phyloP scores from a whole-genome alignment of 2,797 vertebrate species.

The Muscicapa striata region DNA sequence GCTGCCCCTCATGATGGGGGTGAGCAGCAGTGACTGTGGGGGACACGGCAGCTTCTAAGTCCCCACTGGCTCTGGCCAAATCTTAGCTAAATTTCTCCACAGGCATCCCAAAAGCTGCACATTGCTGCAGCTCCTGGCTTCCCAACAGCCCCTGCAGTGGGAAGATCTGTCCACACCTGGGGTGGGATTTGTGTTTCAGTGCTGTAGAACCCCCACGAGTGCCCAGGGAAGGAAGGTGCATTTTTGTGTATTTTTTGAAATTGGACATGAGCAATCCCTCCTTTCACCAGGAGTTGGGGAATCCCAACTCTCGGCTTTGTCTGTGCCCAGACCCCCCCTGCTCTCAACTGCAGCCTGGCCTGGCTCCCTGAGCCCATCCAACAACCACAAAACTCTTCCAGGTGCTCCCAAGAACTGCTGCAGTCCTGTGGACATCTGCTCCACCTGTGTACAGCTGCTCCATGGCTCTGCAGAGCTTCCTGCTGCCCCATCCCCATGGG shows the following conservation, averaged over 20 bases:
- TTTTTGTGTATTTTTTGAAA: not conserved
- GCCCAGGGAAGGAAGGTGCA: rapidly evolving
- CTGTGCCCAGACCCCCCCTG: not conserved
- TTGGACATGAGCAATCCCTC: rapidly evolving
- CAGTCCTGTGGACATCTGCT: not conserved
- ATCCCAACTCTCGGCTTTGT: not conserved
- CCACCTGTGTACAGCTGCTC: not conserved
- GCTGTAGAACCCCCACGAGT: rapidly evolving
- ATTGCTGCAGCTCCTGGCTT: not conserved
- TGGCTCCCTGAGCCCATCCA: not conserved
- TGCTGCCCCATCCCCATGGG: not conserved
- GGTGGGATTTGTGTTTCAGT: rapidly evolving
- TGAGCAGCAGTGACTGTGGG: not conserved
- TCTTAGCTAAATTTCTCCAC: not conserved
- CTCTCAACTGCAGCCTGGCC: not conserved
- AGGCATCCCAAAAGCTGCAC: no score
- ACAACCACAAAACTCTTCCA: not conserved
- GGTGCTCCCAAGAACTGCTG: not conserved
- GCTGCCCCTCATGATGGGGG: rapidly evolving
- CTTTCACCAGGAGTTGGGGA: rapidly evolving
- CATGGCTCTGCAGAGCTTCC: not conserved
- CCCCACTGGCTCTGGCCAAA: not conserved
- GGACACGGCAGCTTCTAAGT: rapidly evolving
- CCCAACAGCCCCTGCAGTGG: not conserved
- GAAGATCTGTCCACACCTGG: not conserved